phyloP scores from a whole-genome alignment of 2,113 vertebrate genomes.

The Setophaga kirtlandii region DNA sequence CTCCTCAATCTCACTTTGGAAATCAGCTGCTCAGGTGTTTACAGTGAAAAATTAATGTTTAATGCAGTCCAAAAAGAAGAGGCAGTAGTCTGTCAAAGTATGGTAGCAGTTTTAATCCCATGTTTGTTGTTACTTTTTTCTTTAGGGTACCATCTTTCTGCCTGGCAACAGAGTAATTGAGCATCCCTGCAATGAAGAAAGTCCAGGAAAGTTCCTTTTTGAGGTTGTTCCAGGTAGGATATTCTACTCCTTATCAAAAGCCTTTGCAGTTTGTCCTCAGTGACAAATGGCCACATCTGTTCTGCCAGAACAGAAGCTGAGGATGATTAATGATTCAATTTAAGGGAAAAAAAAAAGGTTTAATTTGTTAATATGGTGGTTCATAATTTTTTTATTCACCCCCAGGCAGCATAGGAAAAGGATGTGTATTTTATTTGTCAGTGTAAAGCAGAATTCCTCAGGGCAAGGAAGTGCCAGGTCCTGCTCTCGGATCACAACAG shows the following conservation, averaged over 20 bases:
- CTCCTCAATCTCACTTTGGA: background rate
- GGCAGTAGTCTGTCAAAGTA: background rate
- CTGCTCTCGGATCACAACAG: background rate
- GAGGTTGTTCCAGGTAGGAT: constrained; percentile 95
- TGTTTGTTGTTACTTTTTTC: background rate
- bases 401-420: background rate
- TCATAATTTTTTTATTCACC: background rate
- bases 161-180: constrained; percentile 96
- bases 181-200: constrained; percentile 90
- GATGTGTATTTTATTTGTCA: background rate
- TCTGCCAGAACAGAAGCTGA: constrained; percentile 3
- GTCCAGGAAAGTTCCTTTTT: constrained; percentile 93
- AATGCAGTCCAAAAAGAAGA: background rate
- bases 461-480: background rate
- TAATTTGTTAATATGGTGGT: background rate
- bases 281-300: constrained; percentile 18
- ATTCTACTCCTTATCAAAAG: background rate
- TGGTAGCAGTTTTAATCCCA: background rate
- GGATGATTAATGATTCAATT: constrained; percentile 41
- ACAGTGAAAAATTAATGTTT: background rate
- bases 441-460: background rate
- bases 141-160: constrained; percentile 90
- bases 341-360: background rate
- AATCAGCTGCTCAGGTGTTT: background rate
- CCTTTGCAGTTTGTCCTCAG: background rate